Evolutionary conservation across 2,888 invertebrate genomes (phyloP), one percentile per base, ranked within the genome.

Genomic region (Euzetes globulus): DNA sequence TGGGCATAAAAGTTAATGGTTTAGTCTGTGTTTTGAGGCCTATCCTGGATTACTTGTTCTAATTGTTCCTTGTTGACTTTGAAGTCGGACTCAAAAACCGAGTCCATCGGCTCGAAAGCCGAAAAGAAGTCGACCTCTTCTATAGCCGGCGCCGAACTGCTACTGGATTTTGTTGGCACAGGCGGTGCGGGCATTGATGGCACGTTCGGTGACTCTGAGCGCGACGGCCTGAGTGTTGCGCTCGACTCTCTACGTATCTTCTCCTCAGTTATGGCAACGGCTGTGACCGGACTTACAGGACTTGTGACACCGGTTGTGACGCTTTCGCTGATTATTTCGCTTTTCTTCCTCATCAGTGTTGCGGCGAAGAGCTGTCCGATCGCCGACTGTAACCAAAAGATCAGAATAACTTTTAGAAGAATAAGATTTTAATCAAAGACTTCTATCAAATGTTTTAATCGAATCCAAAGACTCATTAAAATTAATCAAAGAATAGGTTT

Each of bases 301-400:
- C 11, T 1, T 1, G 41, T 58, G 4, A 17, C 13, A 2, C 7
- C 50, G 19, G 70, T 6, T 22, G 60, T 17, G 5, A 33, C 15
- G 27, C 60, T 52, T 22, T 41, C 22, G 45, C 6, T 29, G 3
- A 41, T 19, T 11, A 41, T 41, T 41, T 68, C 68, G 41, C 41
- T 41, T 22, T 41, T 68, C 19, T 74, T 74, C 7, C 74, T 27
- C 37, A 71, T 74, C 0, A 74, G 52, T 22, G 74, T 74, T 7
- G 55, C 52, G 3, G 71, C 71, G 29, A 74, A 74, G 15, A 74
- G 19, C 45, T 74, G 74, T 1, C 74, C 74, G 55, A 74, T 74
- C 27, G 71, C 17, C 41, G 70, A 58, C 72, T 72, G 29, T 6
- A 50, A 50, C 50, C 15, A 50, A 50, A 50, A 50, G 15, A n/a